Base-by-base conservation (phyloP, 2,888 invertebrate genomes). In the Dryococelus australis region DNA sequence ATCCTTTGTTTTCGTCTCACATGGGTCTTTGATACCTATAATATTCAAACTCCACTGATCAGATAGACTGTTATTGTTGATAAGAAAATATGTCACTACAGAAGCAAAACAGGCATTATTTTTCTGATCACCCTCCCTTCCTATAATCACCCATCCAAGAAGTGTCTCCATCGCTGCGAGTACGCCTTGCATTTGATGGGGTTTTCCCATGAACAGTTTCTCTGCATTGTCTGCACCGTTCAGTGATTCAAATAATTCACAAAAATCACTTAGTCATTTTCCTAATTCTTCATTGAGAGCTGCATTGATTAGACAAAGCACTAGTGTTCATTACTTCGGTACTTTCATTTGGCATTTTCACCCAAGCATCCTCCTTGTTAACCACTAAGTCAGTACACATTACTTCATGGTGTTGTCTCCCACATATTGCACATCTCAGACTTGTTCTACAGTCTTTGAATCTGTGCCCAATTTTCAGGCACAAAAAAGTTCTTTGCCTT, bases 11-110 rank as follows among this genome's bases (percentile, higher is more conserved):
- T n/a, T n/a, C n/a, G n/a, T n/a, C n/a, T n/a, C n/a, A n/a, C n/a
- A n/a, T n/a, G n/a, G n/a, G n/a, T n/a, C n/a, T n/a, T n/a, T n/a
- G n/a, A n/a, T n/a, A 43, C 47, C 10, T 53, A 6, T 47, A 43
- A 85, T 13, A 20, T 43, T 43, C 43, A 85, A n/a, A 13, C 43
- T 53, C 85, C 85, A 43, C 47, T 43, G 24, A 51, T 85, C 85
- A 43, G 83, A 13, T 35, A 83, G 35, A 13, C 24, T 27, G 9
- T 83, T 10, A 24, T 13, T 1, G 24, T 83, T 28, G 24, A 43
- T 83, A 13, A 83, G 24, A 16, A 83, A 27, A 35, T 26, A 9
- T 20, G 83, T 83, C 24, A 26, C 83, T 12, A 24, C 9, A 28
- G 16, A 9, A 28, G 27, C 83, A 35, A 9, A 43, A 28, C 20